Conservation (phyloP, 2,797 vertebrate genomes). For the Muscicapa comitata region DNA sequence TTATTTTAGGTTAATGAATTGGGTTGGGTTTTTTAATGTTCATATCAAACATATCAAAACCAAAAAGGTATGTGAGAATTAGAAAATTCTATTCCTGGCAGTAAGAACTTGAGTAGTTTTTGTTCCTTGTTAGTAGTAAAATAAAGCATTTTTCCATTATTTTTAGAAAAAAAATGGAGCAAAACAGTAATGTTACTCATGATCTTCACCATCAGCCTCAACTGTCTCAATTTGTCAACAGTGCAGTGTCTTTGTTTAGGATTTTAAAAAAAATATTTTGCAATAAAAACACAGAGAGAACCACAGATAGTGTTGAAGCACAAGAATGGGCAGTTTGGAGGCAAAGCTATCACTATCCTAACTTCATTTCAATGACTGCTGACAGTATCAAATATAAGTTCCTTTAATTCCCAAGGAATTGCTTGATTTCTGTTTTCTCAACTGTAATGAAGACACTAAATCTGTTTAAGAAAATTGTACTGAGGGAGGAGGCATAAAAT, state of each 20-base stretch:
- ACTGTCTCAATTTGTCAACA: not conserved
- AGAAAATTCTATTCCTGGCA: not conserved
- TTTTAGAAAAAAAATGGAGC: not conserved
- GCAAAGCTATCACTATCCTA: not conserved
- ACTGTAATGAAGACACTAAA: not conserved
- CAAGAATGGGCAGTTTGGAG: not conserved
- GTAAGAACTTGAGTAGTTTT: not conserved
- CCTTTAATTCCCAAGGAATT: not conserved
- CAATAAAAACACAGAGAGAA: not conserved
- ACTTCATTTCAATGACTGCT: not conserved
- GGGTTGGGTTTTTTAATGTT: accelerated
- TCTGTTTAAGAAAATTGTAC: not conserved
- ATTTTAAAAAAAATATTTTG: not conserved
- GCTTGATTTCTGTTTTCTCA: not conserved
- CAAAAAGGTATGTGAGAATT: not conserved
- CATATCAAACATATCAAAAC: not conserved
- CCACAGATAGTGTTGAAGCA: not conserved
- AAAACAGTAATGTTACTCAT: not conserved
- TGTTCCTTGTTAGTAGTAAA: not conserved
- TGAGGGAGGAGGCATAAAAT: not conserved
- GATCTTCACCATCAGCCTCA: not conserved
- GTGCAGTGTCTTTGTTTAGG: not conserved
- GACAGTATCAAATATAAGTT: not conserved
- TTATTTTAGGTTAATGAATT: not conserved
- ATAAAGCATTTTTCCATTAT: not conserved